Base-by-base conservation (phyloP, 2,888 invertebrate species). In the Lumbricus terrestris region DNA sequence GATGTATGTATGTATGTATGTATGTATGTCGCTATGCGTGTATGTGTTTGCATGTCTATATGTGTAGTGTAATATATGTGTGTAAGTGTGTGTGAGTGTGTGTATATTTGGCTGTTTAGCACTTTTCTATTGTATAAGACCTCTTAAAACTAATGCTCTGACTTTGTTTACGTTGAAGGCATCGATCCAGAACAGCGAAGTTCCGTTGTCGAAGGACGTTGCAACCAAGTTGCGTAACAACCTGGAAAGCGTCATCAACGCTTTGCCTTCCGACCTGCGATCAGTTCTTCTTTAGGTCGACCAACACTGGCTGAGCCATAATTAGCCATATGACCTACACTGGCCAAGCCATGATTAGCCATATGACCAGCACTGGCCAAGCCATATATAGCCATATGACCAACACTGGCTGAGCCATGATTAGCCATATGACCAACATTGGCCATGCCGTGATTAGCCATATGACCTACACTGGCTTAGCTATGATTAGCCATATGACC, bases 221-320 rank as follows among this genome's bases (percentile, higher is more conserved):
- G 89, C 42, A 16, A 54, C 42, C 20, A 89, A 54, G 37, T 69
- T 89, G 20, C 42, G 69, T 6, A 54, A 42, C 54, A 47, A 54
- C 18, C 89, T 89, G 2, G 89, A 89, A 42, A 47, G 42, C 35
- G 89, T 89, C 18, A 89, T 89, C 15, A 89, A 89, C 42, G 42
- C 89, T n/a, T 69, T 89, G 42, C 89, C 89, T 69, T 42, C 89
- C 34, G 89, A 89, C 33, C 69, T 89, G 37, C 54, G 69, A 34
- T 54, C 82, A 33, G 54, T 90, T 42, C 69, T 90, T 88, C 40
- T 85, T 34, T 85, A 85, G 18, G 85, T 37, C 15, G 37, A 35
- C 83, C 54, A 54, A 54, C 54, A 13, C 54, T 54, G 54, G 54
- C 54, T 29, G 29, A 54, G 29, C 54, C 42, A 42, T 42, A 18